Conservation (phyloP, 2,888 invertebrate species). For the Eupithecia subfuscata region DNA sequence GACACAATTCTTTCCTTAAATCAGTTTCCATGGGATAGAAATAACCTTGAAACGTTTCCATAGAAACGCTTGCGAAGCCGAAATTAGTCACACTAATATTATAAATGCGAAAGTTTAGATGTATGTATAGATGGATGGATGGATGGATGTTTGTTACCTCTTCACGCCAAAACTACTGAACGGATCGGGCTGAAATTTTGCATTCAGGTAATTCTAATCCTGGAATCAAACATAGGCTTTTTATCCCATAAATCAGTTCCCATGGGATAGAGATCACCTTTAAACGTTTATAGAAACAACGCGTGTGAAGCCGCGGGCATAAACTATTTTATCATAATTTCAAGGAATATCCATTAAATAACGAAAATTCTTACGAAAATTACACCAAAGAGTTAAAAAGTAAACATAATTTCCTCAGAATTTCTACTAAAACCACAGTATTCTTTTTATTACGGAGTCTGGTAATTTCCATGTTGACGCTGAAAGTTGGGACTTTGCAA, state of each 20-base stretch:
- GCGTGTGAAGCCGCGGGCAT: neutral
- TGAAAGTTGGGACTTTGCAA: constrained; percentile 19
- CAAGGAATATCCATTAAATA: neutral
- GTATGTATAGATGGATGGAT: too few species aligned
- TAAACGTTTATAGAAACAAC: neutral
- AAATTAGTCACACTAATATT: neutral
- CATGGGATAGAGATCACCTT: neutral
- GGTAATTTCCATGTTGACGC: constrained; percentile 22
- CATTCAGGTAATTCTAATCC: neutral
- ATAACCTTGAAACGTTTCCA: neutral
- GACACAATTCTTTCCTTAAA: neutral
- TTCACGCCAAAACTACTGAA: neutral
- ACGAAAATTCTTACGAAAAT: neutral
- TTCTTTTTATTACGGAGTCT: constrained; percentile 18
- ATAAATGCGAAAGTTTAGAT: neutral
- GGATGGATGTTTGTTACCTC: too few species aligned
- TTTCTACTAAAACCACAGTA: neutral
- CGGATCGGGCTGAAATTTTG: neutral
- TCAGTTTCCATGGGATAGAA: neutral
- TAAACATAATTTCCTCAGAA: neutral
- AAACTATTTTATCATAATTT: neutral
- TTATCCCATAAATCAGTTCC: neutral
- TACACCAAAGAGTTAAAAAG: neutral
- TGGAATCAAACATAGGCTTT: neutral
- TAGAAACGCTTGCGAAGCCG: too few species aligned